Evolutionary conservation across 2,888 invertebrate genomes (phyloP).

Genomic region (Eristalis arbustorum): DNA sequence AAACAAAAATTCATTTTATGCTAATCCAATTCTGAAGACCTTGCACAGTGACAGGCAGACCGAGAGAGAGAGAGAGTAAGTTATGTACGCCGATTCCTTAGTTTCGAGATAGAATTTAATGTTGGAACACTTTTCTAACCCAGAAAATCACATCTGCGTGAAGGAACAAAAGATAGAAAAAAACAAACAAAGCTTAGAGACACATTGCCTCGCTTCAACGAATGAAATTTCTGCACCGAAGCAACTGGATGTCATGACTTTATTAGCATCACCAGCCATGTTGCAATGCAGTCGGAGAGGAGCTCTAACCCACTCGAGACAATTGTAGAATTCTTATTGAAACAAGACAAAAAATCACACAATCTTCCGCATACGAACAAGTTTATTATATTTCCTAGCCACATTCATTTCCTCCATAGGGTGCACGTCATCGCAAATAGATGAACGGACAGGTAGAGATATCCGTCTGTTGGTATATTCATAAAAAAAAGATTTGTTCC

Average conservation of each 20-base stretch:
- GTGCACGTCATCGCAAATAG: conserved; percentile 12
- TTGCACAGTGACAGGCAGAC: not conserved
- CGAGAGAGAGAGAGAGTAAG: not conserved
- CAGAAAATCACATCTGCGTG: conserved; percentile 69
- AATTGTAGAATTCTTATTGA: conserved; percentile 37
- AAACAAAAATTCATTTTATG: conserved; percentile 46
- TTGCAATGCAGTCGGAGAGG: conserved; percentile 20
- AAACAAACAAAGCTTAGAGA: conserved; percentile 48
- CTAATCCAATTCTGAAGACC: conserved; percentile 48
- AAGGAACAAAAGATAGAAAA: conserved; percentile 28
- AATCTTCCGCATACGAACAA: conserved; percentile 68
- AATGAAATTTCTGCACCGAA: conserved; percentile 6
- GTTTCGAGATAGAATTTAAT: conserved; percentile 26
- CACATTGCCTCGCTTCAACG: not conserved
- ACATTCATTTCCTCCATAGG: conserved; percentile 57
- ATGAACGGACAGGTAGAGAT: conserved; percentile 19
- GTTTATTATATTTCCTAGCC: conserved; percentile 68
- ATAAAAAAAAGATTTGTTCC: conserved; percentile 66
- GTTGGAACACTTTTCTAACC: conserved; percentile 66
- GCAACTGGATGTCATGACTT: conserved; percentile 59
- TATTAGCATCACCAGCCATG: conserved; percentile 56
- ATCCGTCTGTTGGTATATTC: conserved; percentile 9
- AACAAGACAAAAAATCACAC: conserved; percentile 39
- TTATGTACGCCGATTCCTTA: conserved; percentile 7
- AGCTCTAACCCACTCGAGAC: conserved; percentile 59